Evolutionary conservation across 1,140 invertebrate species (phyloP).

Genomic region (Cotesia chilonis): DNA sequence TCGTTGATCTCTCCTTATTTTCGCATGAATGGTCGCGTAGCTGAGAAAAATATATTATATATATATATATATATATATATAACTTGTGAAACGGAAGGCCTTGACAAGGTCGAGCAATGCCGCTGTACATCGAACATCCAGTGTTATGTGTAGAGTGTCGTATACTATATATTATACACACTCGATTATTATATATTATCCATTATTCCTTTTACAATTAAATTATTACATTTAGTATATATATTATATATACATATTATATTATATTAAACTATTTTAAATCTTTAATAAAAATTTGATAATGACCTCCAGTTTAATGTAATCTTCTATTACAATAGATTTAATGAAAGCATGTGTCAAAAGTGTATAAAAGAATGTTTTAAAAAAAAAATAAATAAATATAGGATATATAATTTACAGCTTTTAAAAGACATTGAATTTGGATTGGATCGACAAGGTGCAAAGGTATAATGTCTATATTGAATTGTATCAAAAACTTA

Average conservation of each 20-base stretch:
- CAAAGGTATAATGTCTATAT: constrained; percentile 13
- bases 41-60: neutral
- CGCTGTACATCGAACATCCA: constrained; percentile 11
- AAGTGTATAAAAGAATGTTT: no score
- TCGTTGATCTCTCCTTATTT: constrained; percentile 14
- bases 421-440: constrained; percentile 26
- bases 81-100: constrained; percentile 27
- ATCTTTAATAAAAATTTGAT: no score
- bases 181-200: no score
- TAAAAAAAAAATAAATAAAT: neutral
- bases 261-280: no score
- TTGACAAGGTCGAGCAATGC: constrained; percentile 38
- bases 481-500: neutral
- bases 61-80: neutral
- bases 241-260: no score
- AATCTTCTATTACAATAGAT: no score
- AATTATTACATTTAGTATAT: no score
- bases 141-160: neutral
- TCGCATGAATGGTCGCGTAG: neutral
- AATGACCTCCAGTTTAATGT: no score
- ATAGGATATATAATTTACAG: neutral
- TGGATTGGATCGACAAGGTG: constrained; percentile 49
- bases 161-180: no score
- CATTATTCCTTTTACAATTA: no score
- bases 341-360: no score